Percentiles rank a stretch among this genome's conserved stretches.
Evolutionary conservation across 2,797 vertebrate genomes (phyloP).

Genomic region (Ispidina lecontei): DNA sequence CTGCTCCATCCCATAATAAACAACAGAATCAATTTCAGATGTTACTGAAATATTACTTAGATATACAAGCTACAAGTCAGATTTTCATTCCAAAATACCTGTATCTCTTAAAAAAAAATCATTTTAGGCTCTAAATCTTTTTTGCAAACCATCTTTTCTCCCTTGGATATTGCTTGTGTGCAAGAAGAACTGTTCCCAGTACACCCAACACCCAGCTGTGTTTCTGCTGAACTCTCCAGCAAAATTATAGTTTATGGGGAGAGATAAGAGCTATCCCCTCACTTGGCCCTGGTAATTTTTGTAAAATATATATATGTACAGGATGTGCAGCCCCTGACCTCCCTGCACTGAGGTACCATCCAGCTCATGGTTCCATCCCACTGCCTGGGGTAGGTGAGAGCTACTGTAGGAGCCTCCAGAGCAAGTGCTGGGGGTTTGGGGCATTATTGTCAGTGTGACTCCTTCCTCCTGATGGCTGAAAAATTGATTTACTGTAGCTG

Average conservation of each 20-base stretch:
- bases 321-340: not conserved
- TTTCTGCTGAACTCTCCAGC: not conserved
- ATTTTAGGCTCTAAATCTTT: not conserved
- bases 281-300: not conserved
- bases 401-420: not conserved
- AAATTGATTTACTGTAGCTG: constrained; percentile 4
- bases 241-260: not conserved
- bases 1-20: not conserved
- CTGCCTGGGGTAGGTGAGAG: fast-evolving
- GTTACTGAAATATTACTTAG: not conserved
- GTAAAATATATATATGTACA: not conserved
- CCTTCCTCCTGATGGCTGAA: not conserved
- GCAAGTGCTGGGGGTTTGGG: not conserved
- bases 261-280: not conserved
- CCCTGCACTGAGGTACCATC: not conserved
- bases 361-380: not conserved
- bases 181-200: not conserved
- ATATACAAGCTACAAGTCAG: not conserved
- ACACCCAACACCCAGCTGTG: not conserved
- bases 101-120: not conserved
- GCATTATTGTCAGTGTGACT: not conserved
- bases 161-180: fast-evolving
- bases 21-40: not conserved
- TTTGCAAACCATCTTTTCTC: not conserved
- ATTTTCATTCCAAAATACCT: not conserved